Base-by-base conservation (phyloP, 1,140 invertebrate genomes). In the Ganaspis sp. region DNA sequence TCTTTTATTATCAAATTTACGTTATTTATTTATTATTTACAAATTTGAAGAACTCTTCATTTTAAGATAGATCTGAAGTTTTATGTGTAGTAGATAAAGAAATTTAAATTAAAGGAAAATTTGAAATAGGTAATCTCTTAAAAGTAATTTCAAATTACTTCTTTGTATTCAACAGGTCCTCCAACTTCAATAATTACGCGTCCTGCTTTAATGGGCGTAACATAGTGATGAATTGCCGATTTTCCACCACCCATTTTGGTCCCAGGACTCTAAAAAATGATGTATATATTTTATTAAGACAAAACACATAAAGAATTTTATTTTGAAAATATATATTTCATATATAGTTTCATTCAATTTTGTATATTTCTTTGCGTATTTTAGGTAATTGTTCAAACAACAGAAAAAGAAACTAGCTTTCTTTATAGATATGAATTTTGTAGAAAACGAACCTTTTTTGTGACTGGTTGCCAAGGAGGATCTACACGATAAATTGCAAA, bases 401-500 rank as follows among this genome's bases (percentile, higher is more conserved):
- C n/a, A n/a, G n/a, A n/a, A n/a, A n/a, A n/a, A n/a, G n/a, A n/a
- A n/a, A n/a, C n/a, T n/a, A n/a, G n/a, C n/a, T n/a, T n/a, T n/a
- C n/a, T n/a, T n/a, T n/a, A n/a, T n/a, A n/a, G n/a, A n/a, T 64
- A 49, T 49, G 45, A 73, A 19, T 70, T 42, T 23, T 45, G n/a
- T 0, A 75, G 9, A 45, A 49, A 73, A 58, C 73, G 76, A 87
- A 94, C 93, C 90, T 98, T 98, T 88, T 96, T 98, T 0, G 97
- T 96, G 5, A 98, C 90, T 11, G 98, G 95, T 87, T 99, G 97
- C 98, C 98, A 99, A 0, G 98, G 98, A 0, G 97, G 90, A 88
- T 98, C 97, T 1, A 99, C 92, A 82, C 99, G 92, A 98, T 98
- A 99, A 34, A 98, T 92, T n/a, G 97, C 97, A 93, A 99, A 99